A percentile compares a stretch with the other conserved stretches of the same genome.
Conservation (phyloP, 2,113 vertebrate species). For the Phaethon lepturus region DNA sequence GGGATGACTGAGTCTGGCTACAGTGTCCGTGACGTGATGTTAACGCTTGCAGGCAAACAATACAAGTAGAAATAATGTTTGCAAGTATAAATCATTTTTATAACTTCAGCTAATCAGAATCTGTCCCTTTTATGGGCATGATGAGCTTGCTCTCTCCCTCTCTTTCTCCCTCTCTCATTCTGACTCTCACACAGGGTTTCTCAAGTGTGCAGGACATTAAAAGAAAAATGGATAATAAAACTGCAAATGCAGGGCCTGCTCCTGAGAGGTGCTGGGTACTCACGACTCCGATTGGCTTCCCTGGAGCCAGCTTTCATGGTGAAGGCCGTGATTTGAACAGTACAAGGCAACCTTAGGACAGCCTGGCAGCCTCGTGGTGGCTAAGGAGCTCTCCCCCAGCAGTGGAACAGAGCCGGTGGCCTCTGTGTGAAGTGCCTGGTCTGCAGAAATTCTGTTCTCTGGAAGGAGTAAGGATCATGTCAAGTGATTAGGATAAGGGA, state of each 20-base stretch:
- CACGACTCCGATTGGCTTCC: neutral
- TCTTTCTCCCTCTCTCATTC: conserved; percentile 46
- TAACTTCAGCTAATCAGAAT: conserved; percentile 78
- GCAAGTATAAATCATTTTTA: conserved; percentile 76
- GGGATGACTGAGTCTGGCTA: conserved; percentile 68
- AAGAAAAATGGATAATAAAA: conserved; percentile 77
- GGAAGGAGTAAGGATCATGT: neutral
- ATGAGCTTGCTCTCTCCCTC: conserved; percentile 27
- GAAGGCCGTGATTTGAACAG: neutral
- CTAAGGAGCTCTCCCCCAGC: neutral
- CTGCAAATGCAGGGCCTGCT: conserved; percentile 65
- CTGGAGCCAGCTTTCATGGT: neutral
- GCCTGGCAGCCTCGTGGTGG: neutral
- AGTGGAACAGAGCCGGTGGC: fast-evolving
- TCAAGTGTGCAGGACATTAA: conserved; percentile 77
- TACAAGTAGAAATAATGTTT: conserved; percentile 78
- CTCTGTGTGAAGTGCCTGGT: neutral
- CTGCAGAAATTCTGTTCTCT: neutral
- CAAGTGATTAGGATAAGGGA: neutral
- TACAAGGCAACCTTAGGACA: neutral
- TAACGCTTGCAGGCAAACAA: conserved; percentile 70
- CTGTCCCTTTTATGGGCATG: conserved; percentile 71
- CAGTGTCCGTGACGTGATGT: conserved; percentile 58
- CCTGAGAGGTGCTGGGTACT: conserved; percentile 10
- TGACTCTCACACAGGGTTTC: conserved; percentile 67